phyloP scores from a whole-genome alignment of 2,888 invertebrate genomes.

The Pocota personata region DNA sequence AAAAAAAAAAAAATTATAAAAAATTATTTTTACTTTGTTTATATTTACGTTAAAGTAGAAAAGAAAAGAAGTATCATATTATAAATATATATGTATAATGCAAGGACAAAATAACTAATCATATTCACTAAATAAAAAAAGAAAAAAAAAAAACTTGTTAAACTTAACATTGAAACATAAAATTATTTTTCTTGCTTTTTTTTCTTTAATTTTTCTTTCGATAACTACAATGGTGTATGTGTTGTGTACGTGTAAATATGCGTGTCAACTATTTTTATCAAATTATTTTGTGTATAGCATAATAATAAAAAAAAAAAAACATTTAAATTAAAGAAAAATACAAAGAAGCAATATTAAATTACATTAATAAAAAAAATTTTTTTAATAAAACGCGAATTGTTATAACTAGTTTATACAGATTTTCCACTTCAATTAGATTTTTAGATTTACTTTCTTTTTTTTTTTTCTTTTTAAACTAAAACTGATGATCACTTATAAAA shows the following conservation, averaged over 20 bases:
- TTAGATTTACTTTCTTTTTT: constrained; percentile 16
- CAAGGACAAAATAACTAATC: constrained; percentile 50
- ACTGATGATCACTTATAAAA: constrained; percentile 65
- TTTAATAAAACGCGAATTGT: constrained; percentile 19
- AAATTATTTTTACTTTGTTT: constrained; percentile 42
- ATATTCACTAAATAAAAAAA: constrained; percentile 46
- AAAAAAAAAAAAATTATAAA: constrained; percentile 22
- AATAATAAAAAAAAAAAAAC: constrained; percentile 26
- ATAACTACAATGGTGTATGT: constrained; percentile 51
- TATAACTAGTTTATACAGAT: constrained; percentile 69
- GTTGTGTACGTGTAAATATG: constrained; percentile 42
- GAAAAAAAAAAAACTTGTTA: constrained; percentile 22
- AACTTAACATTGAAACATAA: constrained; percentile 66
- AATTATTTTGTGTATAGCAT: constrained; percentile 53
- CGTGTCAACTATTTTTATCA: constrained; percentile 49
- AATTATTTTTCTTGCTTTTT: constrained; percentile 16
- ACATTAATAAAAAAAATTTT: constrained; percentile 22
- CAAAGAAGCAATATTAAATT: constrained; percentile 34
- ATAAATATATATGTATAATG: constrained; percentile 53
- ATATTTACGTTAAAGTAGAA: constrained; percentile 53
- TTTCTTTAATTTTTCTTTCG: constrained; percentile 35
- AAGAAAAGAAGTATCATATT: constrained; percentile 32
- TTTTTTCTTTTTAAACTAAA: constrained; percentile 46
- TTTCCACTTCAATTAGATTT: constrained; percentile 24
- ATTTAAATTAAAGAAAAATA: constrained; percentile 47